Evolutionary conservation across 30 jellyfish, hydroid and myxozoan species (phyloP).

Genomic region (Nemopilema nomurai): DNA sequence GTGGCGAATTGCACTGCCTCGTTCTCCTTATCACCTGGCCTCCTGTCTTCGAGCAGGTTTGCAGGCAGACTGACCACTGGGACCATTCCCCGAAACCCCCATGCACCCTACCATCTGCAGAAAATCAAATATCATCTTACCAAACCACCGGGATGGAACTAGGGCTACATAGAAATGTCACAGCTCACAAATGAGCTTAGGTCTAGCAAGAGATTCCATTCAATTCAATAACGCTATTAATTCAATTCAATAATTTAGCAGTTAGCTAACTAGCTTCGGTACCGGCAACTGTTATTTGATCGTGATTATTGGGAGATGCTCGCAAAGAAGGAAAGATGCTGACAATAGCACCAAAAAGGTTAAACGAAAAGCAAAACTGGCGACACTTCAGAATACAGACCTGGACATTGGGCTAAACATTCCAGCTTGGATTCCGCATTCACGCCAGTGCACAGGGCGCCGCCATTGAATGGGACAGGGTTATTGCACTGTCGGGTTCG

Average conservation of each 20-base stretch:
- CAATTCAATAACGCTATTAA: no score
- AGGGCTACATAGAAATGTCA: no score
- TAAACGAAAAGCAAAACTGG: no score
- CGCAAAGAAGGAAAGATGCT: background rate
- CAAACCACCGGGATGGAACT: background rate
- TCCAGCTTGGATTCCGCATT: slow-evolving; percentile 76
- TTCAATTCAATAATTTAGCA: no score
- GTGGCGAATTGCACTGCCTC: slow-evolving; percentile 90
- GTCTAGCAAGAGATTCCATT: no score
- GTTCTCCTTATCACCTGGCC: slow-evolving; percentile 77
- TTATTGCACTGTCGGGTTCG: slow-evolving; percentile 85
- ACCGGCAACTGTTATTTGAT: no score
- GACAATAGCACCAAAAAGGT: background rate
- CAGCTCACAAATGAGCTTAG: no score
- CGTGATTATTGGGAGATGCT: no score
- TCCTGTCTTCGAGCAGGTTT: slow-evolving; percentile 71
- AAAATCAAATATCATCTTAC: background rate
- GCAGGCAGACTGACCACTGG: slow-evolving; percentile 79
- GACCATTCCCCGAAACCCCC: slow-evolving; percentile 93
- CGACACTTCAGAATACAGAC: slow-evolving; percentile 14
- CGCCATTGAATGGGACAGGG: slow-evolving; percentile 91
- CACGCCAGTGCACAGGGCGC: slow-evolving; percentile 75
- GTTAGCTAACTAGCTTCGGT: no score
- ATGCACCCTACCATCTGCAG: slow-evolving; percentile 82
- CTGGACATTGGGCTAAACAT: slow-evolving; percentile 91